phyloP scores from a whole-genome alignment of 2,113 vertebrate species.

The Fregata magnificens region DNA sequence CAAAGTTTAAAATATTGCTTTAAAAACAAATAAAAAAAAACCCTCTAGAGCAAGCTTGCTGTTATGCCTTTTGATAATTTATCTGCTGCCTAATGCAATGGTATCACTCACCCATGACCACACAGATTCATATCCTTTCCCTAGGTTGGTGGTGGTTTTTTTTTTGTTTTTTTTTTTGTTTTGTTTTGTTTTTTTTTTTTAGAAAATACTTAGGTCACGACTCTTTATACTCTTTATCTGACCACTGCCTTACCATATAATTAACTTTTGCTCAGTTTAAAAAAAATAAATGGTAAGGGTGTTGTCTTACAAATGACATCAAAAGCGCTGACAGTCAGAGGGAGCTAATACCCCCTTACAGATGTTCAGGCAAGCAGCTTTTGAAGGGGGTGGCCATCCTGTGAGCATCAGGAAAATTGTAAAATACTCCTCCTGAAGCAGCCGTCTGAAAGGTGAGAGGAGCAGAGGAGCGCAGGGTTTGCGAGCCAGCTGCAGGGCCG shows the following conservation, averaged over 20 bases:
- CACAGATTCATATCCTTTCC: not conserved
- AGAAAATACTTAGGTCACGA: not conserved
- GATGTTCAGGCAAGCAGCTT: not conserved
- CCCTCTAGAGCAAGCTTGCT: not conserved
- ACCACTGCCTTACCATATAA: not conserved
- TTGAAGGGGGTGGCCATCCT: not conserved
- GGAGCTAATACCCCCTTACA: not conserved
- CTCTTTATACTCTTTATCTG: not conserved
- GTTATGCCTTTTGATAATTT: not conserved
- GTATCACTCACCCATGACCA: rapidly evolving
- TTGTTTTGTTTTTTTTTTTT: not conserved
- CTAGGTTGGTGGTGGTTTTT: too few species aligned
- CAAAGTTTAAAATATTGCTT: not conserved
- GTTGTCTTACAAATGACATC: not conserved
- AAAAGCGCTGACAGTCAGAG: not conserved
- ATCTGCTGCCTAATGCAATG: not conserved
- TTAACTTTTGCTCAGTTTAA: not conserved
- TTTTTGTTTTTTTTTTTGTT: too few species aligned
- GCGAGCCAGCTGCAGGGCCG: rapidly evolving
- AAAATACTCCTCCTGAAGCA: not conserved
- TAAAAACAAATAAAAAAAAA: not conserved
- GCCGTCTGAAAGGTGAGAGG: not conserved
- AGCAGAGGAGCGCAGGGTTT: not conserved
- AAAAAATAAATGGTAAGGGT: not conserved
- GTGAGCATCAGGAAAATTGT: too few species aligned